phyloP scores from a whole-genome alignment of 1,140 invertebrate species.

The Trialeurodes vaporariorum region DNA sequence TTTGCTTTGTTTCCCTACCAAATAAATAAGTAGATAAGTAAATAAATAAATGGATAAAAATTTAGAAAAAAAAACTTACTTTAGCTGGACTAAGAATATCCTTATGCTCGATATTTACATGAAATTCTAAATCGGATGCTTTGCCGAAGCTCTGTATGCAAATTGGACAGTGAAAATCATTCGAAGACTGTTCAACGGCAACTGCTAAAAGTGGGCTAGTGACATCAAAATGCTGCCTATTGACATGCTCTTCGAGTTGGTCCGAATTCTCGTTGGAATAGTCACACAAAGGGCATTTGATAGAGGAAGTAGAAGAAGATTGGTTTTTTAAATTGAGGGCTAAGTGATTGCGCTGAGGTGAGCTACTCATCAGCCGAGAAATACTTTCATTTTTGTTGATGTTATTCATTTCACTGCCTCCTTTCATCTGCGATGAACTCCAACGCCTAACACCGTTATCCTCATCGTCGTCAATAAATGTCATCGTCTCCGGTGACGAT shows the following conservation, averaged over 20 bases:
- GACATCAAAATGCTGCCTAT: conserved; percentile 68
- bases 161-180: conserved; percentile 50
- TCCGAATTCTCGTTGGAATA: conserved; percentile 59
- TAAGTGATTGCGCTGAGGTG: too few relatives aligned
- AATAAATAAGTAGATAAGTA: too few relatives aligned
- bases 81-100: conserved; percentile 49
- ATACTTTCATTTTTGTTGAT: too few relatives aligned
- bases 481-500: too few relatives aligned
- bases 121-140: conserved; percentile 64
- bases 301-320: not conserved
- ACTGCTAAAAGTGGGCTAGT: conserved; percentile 55
- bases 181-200: conserved; percentile 33
- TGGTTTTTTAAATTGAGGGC: not conserved
- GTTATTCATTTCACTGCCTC: too few relatives aligned
- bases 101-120: conserved; percentile 73
- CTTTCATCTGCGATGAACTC: too few relatives aligned
- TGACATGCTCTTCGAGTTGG: conserved; percentile 72
- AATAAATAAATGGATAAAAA: not conserved
- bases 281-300: conserved; percentile 67
- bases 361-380: too few relatives aligned
- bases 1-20: too few relatives aligned
- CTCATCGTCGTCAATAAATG: too few relatives aligned
- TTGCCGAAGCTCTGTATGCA: conserved; percentile 58
- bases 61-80: conserved; percentile 17
- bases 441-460: too few relatives aligned